A percentile compares a stretch with the other conserved stretches of the same genome.
phyloP scores from a whole-genome alignment of 2,888 invertebrate species.

The Archips crataeganus region DNA sequence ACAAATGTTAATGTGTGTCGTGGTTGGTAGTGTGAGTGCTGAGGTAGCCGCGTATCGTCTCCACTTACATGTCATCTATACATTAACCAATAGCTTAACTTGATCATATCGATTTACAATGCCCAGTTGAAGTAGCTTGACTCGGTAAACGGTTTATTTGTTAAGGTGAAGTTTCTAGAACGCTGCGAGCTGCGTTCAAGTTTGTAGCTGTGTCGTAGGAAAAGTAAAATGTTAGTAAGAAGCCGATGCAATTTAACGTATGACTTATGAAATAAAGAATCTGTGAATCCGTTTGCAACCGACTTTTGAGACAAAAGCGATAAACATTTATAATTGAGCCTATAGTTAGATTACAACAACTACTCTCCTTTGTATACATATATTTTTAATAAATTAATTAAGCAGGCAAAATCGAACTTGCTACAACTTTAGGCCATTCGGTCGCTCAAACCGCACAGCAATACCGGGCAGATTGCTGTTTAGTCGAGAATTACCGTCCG shows the following conservation, averaged over 20 bases:
- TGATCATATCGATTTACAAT: constrained; percentile 75
- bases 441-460: constrained; percentile 45
- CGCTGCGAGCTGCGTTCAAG: neutral
- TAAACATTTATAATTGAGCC: no score
- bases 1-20: constrained; percentile 42
- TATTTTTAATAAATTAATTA: neutral
- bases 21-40: constrained; percentile 57
- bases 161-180: neutral
- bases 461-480: constrained; percentile 64
- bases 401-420: constrained; percentile 46
- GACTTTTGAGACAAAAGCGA: no score
- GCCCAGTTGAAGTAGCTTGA: constrained; percentile 68
- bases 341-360: no score
- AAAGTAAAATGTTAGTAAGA: no score
- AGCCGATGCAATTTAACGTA: no score
- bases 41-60: constrained; percentile 70
- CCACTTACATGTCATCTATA: constrained; percentile 77
- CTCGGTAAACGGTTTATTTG: constrained; percentile 43
- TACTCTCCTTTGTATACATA: neutral
- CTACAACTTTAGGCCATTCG: constrained; percentile 1
- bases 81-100: constrained; percentile 83
- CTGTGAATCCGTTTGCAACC: no score
- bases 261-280: no score
- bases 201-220: no score
- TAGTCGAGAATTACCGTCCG: constrained; percentile 77